Evolutionary conservation across 2,888 invertebrate species (phyloP), one percentile per base, ranked within the genome.

Genomic region (Gortyna flavago): DNA sequence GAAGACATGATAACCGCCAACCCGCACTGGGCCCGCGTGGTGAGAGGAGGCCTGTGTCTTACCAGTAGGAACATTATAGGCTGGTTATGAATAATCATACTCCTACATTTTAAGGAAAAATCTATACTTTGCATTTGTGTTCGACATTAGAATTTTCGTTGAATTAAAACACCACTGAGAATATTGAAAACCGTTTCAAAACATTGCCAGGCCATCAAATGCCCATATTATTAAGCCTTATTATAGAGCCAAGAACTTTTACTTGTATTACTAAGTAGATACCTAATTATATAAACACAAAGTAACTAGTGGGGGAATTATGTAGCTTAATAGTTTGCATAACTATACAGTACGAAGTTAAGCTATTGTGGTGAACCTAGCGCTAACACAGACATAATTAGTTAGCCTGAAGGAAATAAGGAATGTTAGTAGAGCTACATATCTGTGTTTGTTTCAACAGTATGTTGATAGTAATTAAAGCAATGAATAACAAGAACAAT

Each of bases 331-430:
- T 85, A 83, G 81, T 83, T 83, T 29, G 72, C 29, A 35, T 62
- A 72, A 83, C 65, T 85, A 72, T 75, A 57, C 48, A 51, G 64
- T 54, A 38, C 48, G 21, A 83, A 81, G 69, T 83, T 81, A 71
- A 62, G 62, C 81, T 83, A 75, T 85, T 83, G 85, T 85, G 85
- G 83, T 75, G 41, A 75, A 83, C 72, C 72, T 59, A 85, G 54
- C 32, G 9, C 65, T 72, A 70, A 85, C 83, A 72, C 62, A 84
- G 80, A 71, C 81, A 51, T 72, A 81, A 83, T 83, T 75, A 83
- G 85, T 69, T 62, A 13, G 65, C 54, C 48, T 70, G 61, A 59
- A 72, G 68, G 61, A 75, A 75, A 83, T 72, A 72, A 69, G 48
- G 68, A 61, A 75, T 81, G 70, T 83, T 67, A 21, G 62, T 51